Percentiles rank a stretch among this genome's conserved stretches.
Evolutionary conservation across 2,797 vertebrate species (phyloP).

Genomic region (Threskiornis aethiopicus): DNA sequence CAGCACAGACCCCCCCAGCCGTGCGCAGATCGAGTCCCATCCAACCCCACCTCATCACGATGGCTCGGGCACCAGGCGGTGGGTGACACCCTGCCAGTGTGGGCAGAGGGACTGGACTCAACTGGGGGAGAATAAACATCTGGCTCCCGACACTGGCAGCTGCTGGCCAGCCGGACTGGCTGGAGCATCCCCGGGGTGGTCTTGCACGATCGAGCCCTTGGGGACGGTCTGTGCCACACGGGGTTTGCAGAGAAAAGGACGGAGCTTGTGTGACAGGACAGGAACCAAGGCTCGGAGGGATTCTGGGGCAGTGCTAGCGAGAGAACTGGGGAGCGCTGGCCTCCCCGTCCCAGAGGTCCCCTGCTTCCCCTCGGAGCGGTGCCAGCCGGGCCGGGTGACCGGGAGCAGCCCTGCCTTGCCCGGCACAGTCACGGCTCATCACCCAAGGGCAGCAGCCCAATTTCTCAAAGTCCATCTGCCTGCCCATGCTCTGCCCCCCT

Average conservation of each 20-base stretch:
- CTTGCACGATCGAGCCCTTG: fast-evolving
- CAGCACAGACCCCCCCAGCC: neutral
- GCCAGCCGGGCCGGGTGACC: fast-evolving
- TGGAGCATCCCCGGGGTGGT: fast-evolving
- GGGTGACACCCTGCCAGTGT: neutral
- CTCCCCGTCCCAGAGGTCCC: neutral
- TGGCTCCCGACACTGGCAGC: neutral
- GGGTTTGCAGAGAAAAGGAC: neutral
- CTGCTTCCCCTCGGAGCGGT: neutral
- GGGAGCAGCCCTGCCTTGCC: neutral
- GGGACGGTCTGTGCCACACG: neutral
- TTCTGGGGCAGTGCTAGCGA: neutral
- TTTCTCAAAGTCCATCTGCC: neutral
- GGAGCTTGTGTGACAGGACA: neutral
- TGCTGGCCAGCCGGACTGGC: neutral
- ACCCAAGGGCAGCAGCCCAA: neutral
- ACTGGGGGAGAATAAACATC: neutral
- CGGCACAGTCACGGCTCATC: neutral
- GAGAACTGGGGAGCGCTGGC: fast-evolving
- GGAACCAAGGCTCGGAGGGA: neutral
- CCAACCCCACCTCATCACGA: neutral
- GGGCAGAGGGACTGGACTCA: neutral
- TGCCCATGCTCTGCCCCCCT: neutral
- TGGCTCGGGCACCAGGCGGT: neutral
- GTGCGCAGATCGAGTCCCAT: neutral